Evolutionary conservation across 2,113 vertebrate species (phyloP), one percentile per base, ranked within the genome.

Genomic region (Neomonachus schauinslandi): DNA sequence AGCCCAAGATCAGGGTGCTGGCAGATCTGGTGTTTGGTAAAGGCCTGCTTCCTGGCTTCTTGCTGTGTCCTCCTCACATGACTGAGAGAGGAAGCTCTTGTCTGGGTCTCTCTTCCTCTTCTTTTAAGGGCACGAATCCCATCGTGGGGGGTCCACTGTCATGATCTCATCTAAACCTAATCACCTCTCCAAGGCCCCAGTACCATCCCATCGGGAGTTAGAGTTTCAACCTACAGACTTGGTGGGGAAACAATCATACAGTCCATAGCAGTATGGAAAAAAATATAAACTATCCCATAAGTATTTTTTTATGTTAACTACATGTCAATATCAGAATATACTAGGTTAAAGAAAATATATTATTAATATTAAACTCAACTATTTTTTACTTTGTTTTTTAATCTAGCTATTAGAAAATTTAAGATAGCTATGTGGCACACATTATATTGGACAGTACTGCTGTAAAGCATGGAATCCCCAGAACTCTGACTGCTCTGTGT

Each of bases 301-400:
- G 15, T 74, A 94, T 15, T n/a, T 61, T 76, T 97, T 88, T n/a
- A 36, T n/a, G 57, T 74, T 91, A 61, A 90, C 22, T 76, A 26
- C 33, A 8, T 83, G 33, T 80, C 65, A 51, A 26, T 87, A 80
- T 55, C 6, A 61, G 72, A 79, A 74, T 84, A 77, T 67, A 72
- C n/a, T 46, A 3, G 6, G 3, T 92, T 61, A 93, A 80, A 82
- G 19, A 92, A 94, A 86, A 49, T 51, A 61, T 12, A 18, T 85
- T 59, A 51, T 59, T 87, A 82, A 94, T 85, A 89, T 89, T 51
- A 95, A 94, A 65, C 91, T n/a, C 24, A 28, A 39, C 11, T 61
- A 10, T 14, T 42, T 95, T 88, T 89, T 59, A 14, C 22, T 22
- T 94, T 94, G 19, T 51, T 36, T 76, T 39, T 36, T 31, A 96